These are phyloP conservation scores for Uloborus diversus DNA, from an alignment of 1,140 invertebrate genomes.

Conservation along the genomic window DNA sequence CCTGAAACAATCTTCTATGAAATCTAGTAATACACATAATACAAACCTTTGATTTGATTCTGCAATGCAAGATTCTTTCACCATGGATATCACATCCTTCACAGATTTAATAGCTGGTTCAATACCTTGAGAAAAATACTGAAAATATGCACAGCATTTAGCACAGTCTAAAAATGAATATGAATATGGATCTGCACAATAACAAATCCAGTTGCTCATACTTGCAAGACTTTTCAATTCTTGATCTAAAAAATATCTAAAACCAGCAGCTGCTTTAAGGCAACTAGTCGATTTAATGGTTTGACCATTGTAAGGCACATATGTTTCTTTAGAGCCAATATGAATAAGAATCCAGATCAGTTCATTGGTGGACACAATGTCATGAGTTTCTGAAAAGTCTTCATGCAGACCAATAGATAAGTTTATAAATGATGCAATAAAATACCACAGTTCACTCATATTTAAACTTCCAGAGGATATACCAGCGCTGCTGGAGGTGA, in stretches of 20 bases:
- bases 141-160: slow-evolving; percentile 63
- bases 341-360: slow-evolving; percentile 21
- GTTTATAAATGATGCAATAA: slow-evolving; percentile 61
- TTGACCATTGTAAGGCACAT: slow-evolving; percentile 4
- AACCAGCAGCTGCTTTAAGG: slow-evolving; percentile 58
- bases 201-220: not conserved
- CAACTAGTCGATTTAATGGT: slow-evolving; percentile 52
- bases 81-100: slow-evolving; percentile 26
- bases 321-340: slow-evolving; percentile 52
- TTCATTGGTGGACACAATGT: slow-evolving; percentile 20
- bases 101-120: slow-evolving; percentile 59
- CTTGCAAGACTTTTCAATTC: slow-evolving; percentile 34
- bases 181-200: not conserved
- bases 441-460: slow-evolving; percentile 56
- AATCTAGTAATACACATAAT: not conserved
- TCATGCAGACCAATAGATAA: slow-evolving; percentile 28
- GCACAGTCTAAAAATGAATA: slow-evolving; percentile 47
- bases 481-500: slow-evolving; percentile 60
- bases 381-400: not conserved
- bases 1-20: not conserved
- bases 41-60: not conserved
- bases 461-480: not conserved
- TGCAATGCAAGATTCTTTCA: not conserved
- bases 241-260: slow-evolving; percentile 47
- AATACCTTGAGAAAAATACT: slow-evolving; percentile 62